Base-by-base conservation (phyloP, 1,140 invertebrate species). In the Eufriesea mexicana region DNA sequence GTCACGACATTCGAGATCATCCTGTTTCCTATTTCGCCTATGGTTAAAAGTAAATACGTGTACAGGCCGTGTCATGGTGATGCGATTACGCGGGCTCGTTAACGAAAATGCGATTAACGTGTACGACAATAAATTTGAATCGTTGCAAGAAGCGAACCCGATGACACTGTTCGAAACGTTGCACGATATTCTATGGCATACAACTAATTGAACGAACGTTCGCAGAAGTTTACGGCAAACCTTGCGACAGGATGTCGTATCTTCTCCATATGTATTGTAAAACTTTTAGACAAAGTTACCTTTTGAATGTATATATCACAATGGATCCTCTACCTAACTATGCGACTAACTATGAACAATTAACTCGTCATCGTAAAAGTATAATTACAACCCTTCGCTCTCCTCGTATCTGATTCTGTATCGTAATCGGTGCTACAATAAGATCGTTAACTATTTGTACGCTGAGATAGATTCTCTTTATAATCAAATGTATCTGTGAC, bases 231-330 rank as follows among this genome's bases (percentile, higher is more conserved):
- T 61, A n/a, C 54, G 25, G 71, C 51, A 20, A 79, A 55, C 35
- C 45, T 72, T 67, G 55, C 54, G 16, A 74, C 59, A 84, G 62
- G 64, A 84, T 59, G 71, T 88, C 55, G 76, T 76, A 77, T 23
- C 45, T 74, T 59, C 51, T 64, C 45, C 20, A 57, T 71, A 62
- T 28, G 64, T 79, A 84, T 84, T 89, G 85, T 89, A 91, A 81
- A 90, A 89, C 74, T 86, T 68, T 88, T 90, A 90, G 88, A 90
- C 85, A 91, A 90, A 91, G 75, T 90, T 89, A 86, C 47, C 51
- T 42, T 72, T 81, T 79, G 57, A 66, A 67, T 86, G 67, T 88
- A 84, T 88, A 86, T 90, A 84, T 89, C 86, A 89, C 85, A 90
- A 84, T 89, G 84, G 84, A 90, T 59, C 51, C 35, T 86, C 73